A percentile compares a stretch with the other conserved stretches of the same genome.
These are phyloP conservation scores for Andinoacara biseriatus DNA, from an alignment of 2,113 vertebrate genomes.

Conservation along the genomic window DNA sequence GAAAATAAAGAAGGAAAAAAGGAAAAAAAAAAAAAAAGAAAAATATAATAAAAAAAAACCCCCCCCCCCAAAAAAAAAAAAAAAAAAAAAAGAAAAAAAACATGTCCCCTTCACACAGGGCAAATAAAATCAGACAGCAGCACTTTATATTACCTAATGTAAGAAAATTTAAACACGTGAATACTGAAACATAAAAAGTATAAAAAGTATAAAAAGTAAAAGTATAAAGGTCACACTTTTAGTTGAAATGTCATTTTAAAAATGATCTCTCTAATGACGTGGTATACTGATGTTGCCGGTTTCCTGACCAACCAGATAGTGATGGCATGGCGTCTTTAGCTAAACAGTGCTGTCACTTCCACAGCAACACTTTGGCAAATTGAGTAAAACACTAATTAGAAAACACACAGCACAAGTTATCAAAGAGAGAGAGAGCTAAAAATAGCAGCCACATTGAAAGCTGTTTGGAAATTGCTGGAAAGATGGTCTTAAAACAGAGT, in stretches of 20 bases:
- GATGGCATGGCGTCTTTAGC: background rate
- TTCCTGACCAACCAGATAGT: background rate
- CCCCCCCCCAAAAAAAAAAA: too few species aligned
- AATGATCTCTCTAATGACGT: background rate
- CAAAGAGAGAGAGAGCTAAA: background rate
- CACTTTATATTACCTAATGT: background rate
- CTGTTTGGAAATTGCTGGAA: background rate
- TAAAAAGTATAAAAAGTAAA: too few species aligned
- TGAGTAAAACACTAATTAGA: background rate
- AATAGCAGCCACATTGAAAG: background rate
- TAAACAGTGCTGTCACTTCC: background rate
- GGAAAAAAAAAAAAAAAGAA: too few species aligned
- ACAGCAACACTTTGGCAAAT: background rate
- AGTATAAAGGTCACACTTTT: background rate
- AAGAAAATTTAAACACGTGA: background rate
- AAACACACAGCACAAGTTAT: background rate
- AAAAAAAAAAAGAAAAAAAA: background rate
- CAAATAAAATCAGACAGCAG: conserved; percentile 28
- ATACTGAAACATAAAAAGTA: background rate
- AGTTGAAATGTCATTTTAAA: background rate
- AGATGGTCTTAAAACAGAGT: background rate
- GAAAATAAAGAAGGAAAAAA: too few species aligned
- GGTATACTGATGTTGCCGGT: background rate
- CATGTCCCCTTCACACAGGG: conserved; percentile 31
- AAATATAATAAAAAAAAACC: too few species aligned